Evolutionary conservation across 2,888 invertebrate genomes (phyloP), one percentile per base, ranked within the genome.

Genomic region (Anaspis maculata): DNA sequence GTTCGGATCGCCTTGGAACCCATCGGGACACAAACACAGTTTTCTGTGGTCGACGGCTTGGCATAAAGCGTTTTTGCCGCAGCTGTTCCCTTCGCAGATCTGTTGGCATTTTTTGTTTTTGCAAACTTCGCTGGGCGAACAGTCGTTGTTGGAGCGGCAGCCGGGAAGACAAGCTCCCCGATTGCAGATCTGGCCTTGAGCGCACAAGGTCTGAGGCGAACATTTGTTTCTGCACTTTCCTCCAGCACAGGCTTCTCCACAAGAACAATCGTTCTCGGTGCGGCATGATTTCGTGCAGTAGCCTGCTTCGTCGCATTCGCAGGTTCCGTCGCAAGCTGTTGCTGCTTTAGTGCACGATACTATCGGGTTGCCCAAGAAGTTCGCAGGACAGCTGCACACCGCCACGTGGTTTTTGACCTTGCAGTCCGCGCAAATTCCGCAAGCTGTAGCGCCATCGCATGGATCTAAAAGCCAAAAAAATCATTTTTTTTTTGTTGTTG

Each of bases 21-120:
- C 88, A 54, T 86, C 85, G 1, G 88, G 87, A 56, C 92, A 92
- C 37, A 86, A 74, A 57, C 92, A 92, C 3, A 91, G 74, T 25
- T 86, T 81, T 24, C 84, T 74, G 62, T 90, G 91, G 45, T 83
- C 81, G 2, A 81, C 77, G 0, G 85, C 77, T 42, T 78, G 74
- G 56, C 91, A 91, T 1, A 84, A 57, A 0, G 91, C 87, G 57
- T 85, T 82, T 45, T 74, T 75, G 3, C 90, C 90, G 51, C 91
- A 91, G 1, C 84, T 78, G 10, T 71, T 69, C 42, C 73, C 68
- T 40, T 69, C 62, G 52, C 86, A 87, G 25, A 85, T 79, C 62
- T 81, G 74, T 26, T 74, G 67, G 53, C 88, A 88, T 54, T 81
- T 75, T 7, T 71, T 72, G 37, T 71, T 73, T 11, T 76, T 71